Evolutionary conservation across 2,113 vertebrate species (phyloP).

Genomic region (Rousettus leschenaultii): DNA sequence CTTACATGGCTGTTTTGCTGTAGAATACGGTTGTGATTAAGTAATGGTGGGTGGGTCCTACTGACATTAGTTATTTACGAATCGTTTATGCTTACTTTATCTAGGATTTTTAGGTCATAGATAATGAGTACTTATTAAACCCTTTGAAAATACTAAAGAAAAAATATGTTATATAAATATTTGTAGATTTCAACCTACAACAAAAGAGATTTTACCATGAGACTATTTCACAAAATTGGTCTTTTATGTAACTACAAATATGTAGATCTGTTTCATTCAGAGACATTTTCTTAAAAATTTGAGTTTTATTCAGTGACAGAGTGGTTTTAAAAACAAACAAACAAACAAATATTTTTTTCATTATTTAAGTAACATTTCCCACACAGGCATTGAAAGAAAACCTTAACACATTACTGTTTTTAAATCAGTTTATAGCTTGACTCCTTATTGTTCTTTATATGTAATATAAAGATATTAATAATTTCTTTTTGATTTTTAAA

Average conservation of each 20-base stretch:
- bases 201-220: background rate
- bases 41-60: slow-evolving; percentile 22
- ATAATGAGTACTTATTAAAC: background rate
- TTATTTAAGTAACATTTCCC: background rate
- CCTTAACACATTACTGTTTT: background rate
- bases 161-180: background rate
- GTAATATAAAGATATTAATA: background rate
- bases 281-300: background rate
- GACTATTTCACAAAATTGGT: background rate
- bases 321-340: too few relatives aligned
- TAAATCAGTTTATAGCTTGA: background rate
- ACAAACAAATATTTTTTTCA: background rate
- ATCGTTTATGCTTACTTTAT: slow-evolving; percentile 41
- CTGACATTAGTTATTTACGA: slow-evolving; percentile 48
- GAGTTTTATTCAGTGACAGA: background rate
- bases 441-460: background rate
- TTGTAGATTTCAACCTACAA: background rate
- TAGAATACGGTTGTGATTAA: slow-evolving; percentile 43
- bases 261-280: background rate
- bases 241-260: background rate
- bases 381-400: background rate
- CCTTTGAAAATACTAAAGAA: background rate
- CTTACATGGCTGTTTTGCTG: slow-evolving; percentile 52
- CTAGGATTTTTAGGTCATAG: background rate
- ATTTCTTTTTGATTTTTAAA: background rate